Evolutionary conservation across 2,888 invertebrate species (phyloP), one percentile per base, ranked within the genome.

Genomic region (Acanthosepion lycidas): DNA sequence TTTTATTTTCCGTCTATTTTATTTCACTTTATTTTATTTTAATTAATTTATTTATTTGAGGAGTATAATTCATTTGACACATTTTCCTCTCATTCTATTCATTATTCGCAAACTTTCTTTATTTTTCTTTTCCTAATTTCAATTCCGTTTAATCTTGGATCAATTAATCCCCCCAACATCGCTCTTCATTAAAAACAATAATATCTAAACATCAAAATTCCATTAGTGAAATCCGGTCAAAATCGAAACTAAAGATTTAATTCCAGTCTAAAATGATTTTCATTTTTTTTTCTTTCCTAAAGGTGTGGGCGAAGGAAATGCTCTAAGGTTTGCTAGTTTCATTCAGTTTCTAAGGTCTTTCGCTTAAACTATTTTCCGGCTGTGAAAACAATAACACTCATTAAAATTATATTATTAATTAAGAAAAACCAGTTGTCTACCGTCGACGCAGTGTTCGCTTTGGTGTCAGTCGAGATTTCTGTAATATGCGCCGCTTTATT

Each of bases 191-290:
- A 78, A 78, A 78, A 78, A n/a, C n/a, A n/a, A 78, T 15, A 78
- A n/a, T n/a, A n/a, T 33, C n/a, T 33, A 78, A 78, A 78, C n/a
- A 78, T n/a, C n/a, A 15, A n/a, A 33, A 78, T 78, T 78, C 78
- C 78, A 78, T 78, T 78, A 78, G n/a, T n/a, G n/a, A 78, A 78
- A 78, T 78, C 78, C 78, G 78, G 15, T n/a, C n/a, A n/a, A 78
- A 78, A 78, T 78, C n/a, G 78, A 78, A 78, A 78, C n/a, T 78
- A n/a, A 78, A 78, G 15, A n/a, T 78, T 78, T 78, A 78, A 78
- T 78, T 78, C 78, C n/a, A 78, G 33, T 78, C 78, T 78, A n/a
- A n/a, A 78, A 12, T 78, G n/a, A 78, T 78, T 78, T 78, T 78
- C n/a, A 78, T 15, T 12, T n/a, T 78, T 78, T 78, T 78, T 12